Evolutionary conservation across 2,888 invertebrate species (phyloP).

Genomic region (Diarsia mendica): DNA sequence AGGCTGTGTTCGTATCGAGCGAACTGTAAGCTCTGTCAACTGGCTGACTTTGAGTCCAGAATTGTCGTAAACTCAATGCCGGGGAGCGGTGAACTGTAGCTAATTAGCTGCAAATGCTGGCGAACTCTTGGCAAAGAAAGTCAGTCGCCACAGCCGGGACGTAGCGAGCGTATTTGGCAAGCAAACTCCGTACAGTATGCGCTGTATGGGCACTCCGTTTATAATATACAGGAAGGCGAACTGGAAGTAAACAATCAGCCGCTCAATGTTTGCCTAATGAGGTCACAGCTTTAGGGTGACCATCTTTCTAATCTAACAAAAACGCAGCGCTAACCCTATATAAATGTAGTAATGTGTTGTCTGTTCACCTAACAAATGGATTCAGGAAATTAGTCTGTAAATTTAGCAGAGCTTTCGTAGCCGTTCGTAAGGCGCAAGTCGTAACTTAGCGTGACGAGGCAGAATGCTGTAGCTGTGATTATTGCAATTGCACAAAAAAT

Average conservation of each 20-base stretch:
- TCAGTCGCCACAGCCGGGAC: neutral
- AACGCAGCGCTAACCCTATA: slow-evolving; percentile 8
- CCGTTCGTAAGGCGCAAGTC: slow-evolving; percentile 1
- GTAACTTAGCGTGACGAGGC: slow-evolving; percentile 24
- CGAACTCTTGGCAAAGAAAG: neutral
- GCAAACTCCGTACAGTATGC: neutral
- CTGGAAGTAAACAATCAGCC: neutral
- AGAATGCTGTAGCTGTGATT: slow-evolving; percentile 4
- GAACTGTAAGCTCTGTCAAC: neutral
- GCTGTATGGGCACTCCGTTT: neutral
- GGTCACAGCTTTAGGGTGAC: neutral
- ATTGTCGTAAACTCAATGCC: neutral
- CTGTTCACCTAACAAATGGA: slow-evolving; percentile 29
- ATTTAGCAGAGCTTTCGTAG: slow-evolving; percentile 33
- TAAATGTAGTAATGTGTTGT: neutral
- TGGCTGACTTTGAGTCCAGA: neutral
- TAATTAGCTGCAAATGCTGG: neutral
- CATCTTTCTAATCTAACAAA: slow-evolving; percentile 11
- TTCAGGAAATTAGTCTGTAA: slow-evolving; percentile 33
- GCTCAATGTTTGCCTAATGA: neutral
- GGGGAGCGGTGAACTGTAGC: neutral
- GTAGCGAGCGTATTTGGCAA: neutral
- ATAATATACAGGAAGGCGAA: neutral
- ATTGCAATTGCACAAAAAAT: slow-evolving; percentile 2
- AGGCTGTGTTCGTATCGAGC: neutral